These are phyloP conservation scores for Spondyliosoma cantharus DNA, from an alignment of 2,797 vertebrate genomes.

Conservation along the genomic window DNA sequence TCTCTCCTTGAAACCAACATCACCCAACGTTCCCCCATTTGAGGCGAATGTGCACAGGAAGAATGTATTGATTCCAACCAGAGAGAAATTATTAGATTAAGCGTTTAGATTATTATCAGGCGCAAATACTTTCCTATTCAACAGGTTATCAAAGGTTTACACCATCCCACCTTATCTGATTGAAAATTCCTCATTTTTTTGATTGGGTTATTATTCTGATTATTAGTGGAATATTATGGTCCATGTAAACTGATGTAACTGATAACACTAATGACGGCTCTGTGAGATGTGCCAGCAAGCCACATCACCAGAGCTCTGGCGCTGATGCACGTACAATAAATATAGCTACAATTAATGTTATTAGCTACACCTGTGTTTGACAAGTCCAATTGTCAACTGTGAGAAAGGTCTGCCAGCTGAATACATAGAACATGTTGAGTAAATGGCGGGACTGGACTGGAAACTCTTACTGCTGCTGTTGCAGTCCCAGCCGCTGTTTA, in stretches of 20 bases:
- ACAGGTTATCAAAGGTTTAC: too few species aligned
- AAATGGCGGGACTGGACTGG: slow-evolving; percentile 6
- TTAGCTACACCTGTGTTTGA: slow-evolving; percentile 43
- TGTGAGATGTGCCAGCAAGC: neutral
- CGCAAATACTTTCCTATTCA: too few species aligned
- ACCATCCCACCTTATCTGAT: too few species aligned
- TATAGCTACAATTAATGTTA: slow-evolving; percentile 17
- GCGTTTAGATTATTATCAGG: too few species aligned
- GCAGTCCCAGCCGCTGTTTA: neutral
- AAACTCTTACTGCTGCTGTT: slow-evolving; percentile 9
- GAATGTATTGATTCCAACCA: too few species aligned
- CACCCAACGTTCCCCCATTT: too few species aligned
- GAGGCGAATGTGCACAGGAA: too few species aligned
- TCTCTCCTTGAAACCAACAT: too few species aligned
- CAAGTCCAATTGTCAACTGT: neutral
- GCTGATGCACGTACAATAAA: slow-evolving; percentile 4
- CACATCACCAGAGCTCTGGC: slow-evolving; percentile 26
- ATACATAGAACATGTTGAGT: neutral
- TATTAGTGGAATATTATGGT: too few species aligned
- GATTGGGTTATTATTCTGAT: too few species aligned
- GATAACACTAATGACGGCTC: slow-evolving; percentile 1
- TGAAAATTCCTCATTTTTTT: too few species aligned
- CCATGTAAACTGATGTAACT: slow-evolving; percentile 6
- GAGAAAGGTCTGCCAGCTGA: slow-evolving; percentile 4
- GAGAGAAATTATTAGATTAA: too few species aligned